A percentile compares a stretch with the other conserved stretches of the same genome.
phyloP scores from a whole-genome alignment of 2,888 invertebrate genomes.

The Dryobota labecula region DNA sequence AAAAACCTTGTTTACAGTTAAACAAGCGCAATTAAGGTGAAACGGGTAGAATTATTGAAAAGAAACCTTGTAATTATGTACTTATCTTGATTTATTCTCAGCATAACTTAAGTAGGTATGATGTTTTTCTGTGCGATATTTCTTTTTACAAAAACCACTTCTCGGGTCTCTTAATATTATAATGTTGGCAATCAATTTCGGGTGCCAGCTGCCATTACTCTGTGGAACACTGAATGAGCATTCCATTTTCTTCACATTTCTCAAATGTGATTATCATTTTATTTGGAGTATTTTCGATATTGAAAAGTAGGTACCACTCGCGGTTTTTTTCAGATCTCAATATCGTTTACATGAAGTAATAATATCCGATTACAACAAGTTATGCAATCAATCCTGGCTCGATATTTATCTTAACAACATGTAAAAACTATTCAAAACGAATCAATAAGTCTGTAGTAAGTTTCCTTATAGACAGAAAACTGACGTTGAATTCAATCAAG shows the following conservation, averaged over 20 bases:
- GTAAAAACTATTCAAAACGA: background rate
- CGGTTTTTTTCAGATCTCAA: background rate
- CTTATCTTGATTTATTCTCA: conserved; percentile 32
- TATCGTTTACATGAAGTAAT: background rate
- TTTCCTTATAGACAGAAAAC: conserved; percentile 1
- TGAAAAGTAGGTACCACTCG: background rate
- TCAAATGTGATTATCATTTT: conserved; percentile 24
- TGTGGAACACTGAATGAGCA: conserved; percentile 13
- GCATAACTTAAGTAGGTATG: background rate
- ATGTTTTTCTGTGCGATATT: conserved; percentile 14
- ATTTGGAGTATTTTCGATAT: conserved; percentile 18
- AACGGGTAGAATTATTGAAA: conserved; percentile 19
- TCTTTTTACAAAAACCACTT: conserved; percentile 14
- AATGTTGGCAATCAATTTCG: conserved; percentile 41
- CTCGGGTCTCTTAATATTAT: conserved; percentile 10
- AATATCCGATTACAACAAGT: background rate
- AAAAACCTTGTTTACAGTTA: conserved; percentile 7
- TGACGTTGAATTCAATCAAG: conserved; percentile 22
- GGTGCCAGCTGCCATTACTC: conserved; percentile 27
- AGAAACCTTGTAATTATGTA: conserved; percentile 34
- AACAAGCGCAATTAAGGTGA: background rate
- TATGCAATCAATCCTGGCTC: background rate
- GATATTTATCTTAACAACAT: background rate
- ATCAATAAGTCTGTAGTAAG: background rate
- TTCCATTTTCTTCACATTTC: conserved; percentile 26